These are phyloP conservation scores for Myiagra hebetior DNA, from an alignment of 2,113 vertebrate species.

Conservation along the genomic window DNA sequence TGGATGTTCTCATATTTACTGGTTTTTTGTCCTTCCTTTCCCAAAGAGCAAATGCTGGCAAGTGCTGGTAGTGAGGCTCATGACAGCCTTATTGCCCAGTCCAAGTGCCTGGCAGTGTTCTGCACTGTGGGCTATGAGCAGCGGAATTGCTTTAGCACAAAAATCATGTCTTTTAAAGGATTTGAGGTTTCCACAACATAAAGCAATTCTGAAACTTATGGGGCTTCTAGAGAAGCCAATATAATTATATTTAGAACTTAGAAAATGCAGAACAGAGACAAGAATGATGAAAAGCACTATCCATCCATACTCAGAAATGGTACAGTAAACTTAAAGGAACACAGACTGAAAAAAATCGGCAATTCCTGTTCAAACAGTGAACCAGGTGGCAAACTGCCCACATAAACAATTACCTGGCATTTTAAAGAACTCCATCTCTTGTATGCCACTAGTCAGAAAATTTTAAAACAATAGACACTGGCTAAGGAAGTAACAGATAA, in stretches of 20 bases:
- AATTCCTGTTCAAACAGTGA: not conserved
- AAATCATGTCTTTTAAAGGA: not conserved
- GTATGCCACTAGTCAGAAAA: not conserved
- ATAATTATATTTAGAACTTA: not conserved
- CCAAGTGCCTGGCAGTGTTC: not conserved
- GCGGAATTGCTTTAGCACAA: not conserved
- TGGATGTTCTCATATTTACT: not conserved
- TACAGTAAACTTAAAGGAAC: not conserved
- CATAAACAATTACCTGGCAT: not conserved
- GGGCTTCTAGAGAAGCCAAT: not conserved
- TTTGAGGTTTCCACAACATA: not conserved
- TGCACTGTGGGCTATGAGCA: accelerated
- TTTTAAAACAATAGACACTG: not conserved
- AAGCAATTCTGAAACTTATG: not conserved
- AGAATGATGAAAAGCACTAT: not conserved
- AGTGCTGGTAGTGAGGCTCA: not conserved
- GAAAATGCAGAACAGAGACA: not conserved
- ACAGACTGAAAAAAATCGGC: not conserved
- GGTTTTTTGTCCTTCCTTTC: not conserved
- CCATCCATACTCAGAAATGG: not conserved
- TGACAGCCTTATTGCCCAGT: not conserved
- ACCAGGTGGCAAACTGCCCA: not conserved
- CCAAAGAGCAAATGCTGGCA: not conserved
- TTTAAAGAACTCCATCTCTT: not conserved
- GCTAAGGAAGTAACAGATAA: not conserved